Base-by-base conservation (phyloP, 1,140 invertebrate species). In the Teleogryllus occipitalis region DNA sequence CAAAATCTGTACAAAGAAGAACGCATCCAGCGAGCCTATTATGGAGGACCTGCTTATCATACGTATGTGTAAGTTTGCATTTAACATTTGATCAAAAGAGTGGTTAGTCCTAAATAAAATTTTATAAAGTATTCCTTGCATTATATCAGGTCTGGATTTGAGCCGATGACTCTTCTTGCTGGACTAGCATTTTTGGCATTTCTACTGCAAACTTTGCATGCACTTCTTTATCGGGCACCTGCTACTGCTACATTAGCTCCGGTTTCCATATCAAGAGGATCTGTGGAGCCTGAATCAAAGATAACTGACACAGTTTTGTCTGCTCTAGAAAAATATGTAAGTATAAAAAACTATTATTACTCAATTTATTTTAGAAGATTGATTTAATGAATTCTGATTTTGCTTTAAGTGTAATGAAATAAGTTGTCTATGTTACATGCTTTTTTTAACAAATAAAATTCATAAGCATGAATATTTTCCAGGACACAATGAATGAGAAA, bases 121-220 rank as follows among this genome's bases (percentile, higher is more conserved):
- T 65, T 14, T 15, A 54, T 65, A 7, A 18, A 14, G 54, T 65
- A 0, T 65, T 18, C 54, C 54, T 65, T 65, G 27, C 27, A 39
- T n/a, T 72, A n/a, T 80, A 75, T 72, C 74, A 78, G 27, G 22
- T 80, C 74, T 47, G 82, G 84, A 76, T 86, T 88, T 75, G 87
- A 88, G 81, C 86, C 87, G 18, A 84, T 88, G 77, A 87, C 85
- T 76, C 82, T 88, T 15, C 80, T 88, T 46, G 86, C 87, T 22
- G 86, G 86, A 12, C 81, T 88, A n/a, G 86, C 87, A 47, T 87
- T 88, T 80, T 81, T 88, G 47, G 86, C 86, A 47, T 88, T 88
- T 82, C 76, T 88, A 14, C 76, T 88, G 10, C 87, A 88, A 81
- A 87, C 86, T 7, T 85, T 88, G 74, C 83, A 84, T 27, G 83